phyloP scores from a whole-genome alignment of 1,140 invertebrate genomes.

The Cotesia typhae region DNA sequence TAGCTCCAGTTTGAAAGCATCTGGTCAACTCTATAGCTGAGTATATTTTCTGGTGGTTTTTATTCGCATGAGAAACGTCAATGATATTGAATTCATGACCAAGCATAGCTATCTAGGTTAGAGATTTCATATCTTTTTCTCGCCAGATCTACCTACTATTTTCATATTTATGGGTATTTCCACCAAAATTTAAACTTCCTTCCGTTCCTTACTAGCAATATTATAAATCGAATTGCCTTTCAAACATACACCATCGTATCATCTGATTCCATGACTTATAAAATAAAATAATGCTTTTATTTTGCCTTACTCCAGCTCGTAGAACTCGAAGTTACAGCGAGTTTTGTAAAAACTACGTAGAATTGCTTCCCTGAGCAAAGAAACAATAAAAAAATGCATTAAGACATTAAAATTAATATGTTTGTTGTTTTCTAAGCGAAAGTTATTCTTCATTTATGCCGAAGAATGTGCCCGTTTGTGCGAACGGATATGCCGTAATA shows the following conservation, averaged over 20 bases:
- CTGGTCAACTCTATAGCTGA: background rate
- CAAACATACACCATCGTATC: background rate
- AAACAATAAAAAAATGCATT: background rate
- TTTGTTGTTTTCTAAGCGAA: background rate
- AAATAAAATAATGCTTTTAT: conserved; percentile 5
- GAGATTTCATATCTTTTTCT: background rate
- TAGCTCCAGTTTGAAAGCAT: conserved; percentile 8
- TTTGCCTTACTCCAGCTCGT: background rate
- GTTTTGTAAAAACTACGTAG: too few species aligned
- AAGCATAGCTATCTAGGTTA: background rate
- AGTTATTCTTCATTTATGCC: background rate
- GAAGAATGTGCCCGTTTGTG: background rate
- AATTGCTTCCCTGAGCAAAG: too few species aligned
- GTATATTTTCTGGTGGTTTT: conserved; percentile 18
- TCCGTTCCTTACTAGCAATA: conserved; percentile 17
- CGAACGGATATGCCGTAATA: conserved; percentile 19
- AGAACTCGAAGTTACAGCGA: too few species aligned
- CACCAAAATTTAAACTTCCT: conserved; percentile 16
- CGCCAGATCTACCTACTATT: conserved; percentile 15
- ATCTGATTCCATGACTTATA: background rate
- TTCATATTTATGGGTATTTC: conserved; percentile 34
- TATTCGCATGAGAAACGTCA: conserved; percentile 3
- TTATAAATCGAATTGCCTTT: background rate
- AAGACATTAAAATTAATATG: background rate
- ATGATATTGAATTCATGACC: conserved; percentile 8